Evolutionary conservation across 2,797 vertebrate genomes (phyloP), one percentile per base, ranked within the genome.

Genomic region (Cyprinella venusta): DNA sequence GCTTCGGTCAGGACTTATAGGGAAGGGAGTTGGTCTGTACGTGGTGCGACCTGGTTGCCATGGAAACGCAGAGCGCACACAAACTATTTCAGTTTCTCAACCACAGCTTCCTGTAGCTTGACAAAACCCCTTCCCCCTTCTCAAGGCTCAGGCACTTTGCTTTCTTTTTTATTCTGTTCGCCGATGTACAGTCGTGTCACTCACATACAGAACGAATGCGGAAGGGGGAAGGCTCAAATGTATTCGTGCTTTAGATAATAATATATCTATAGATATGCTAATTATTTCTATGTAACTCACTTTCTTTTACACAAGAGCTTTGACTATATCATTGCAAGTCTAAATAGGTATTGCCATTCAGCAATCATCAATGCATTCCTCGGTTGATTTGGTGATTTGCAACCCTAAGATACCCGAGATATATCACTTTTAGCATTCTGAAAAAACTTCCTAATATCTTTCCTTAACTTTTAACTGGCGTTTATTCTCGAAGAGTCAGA

Each of bases 91-190:
- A 86, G 90, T 87, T 89, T 89, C 88, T 82, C 93, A 95, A 96
- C 96, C 95, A 87, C 95, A 91, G 91, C 92, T 97, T 97, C 96
- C 96, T 95, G 91, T 92, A 48, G 45, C 45, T 64, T 59, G 74
- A 82, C 84, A 81, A 50, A 89, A 89, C 64, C 38, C 26, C 18
- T 54, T 42, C 63, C 88, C 59, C 54, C 10, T 52, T 52, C 56
- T 72, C 48, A 59, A 36, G 12, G 45, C 76, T 75, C 85, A 76
- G 75, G 80, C 12, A 65, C 38, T 83, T 79, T 84, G 64, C 48
- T 86, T 87, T 87, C 77, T 79, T 54, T 85, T 82, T 74, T 3
- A 30, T 88, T 82, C 80, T 81, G 67, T 87, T 87, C 65, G 2
- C 59, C 24, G 26, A 5, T 15, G 13, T 36, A 64, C 4, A 3